These are phyloP conservation scores for Potamarius usumacintae DNA, from an alignment of 2,113 vertebrate genomes.

Conservation along the genomic window DNA sequence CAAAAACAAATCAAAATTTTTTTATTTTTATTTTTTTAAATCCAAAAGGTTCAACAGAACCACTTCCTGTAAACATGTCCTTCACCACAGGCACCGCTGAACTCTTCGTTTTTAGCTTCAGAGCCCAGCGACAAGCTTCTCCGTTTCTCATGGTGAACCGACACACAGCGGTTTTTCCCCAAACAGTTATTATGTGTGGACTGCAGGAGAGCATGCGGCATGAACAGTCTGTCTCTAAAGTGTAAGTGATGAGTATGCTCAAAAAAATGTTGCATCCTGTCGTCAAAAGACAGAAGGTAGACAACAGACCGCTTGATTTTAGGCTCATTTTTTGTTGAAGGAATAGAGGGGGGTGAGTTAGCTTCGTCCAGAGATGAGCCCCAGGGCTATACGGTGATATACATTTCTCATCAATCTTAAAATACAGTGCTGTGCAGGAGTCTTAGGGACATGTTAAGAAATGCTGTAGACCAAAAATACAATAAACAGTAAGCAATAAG, in stretches of 20 bases:
- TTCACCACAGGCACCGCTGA: conserved; percentile 15
- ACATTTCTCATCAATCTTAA: too few relatives aligned
- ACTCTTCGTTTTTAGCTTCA: conserved; percentile 2
- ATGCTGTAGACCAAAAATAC: too few relatives aligned
- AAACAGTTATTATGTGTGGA: conserved; percentile 22
- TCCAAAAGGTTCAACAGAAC: background rate
- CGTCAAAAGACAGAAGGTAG: background rate
- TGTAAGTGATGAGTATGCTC: background rate
- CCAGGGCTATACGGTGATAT: background rate
- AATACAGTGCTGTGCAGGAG: too few relatives aligned
- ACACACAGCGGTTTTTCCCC: background rate
- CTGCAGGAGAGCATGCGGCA: background rate
- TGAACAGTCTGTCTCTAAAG: background rate
- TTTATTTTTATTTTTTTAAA: background rate
- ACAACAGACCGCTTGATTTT: background rate
- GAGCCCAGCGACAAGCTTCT: conserved; percentile 2
- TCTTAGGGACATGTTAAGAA: too few relatives aligned
- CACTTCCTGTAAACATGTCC: conserved; percentile 41
- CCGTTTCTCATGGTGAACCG: conserved; percentile 16
- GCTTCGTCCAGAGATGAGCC: background rate
- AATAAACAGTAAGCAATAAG: too few relatives aligned
- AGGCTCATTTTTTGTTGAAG: background rate
- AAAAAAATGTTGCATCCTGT: background rate
- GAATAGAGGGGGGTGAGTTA: background rate
- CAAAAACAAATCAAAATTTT: background rate